Percentiles rank a stretch among this genome's conserved stretches.
Evolutionary conservation across 2,113 vertebrate genomes (phyloP).

Genomic region (Argyrosomus japonicus): DNA sequence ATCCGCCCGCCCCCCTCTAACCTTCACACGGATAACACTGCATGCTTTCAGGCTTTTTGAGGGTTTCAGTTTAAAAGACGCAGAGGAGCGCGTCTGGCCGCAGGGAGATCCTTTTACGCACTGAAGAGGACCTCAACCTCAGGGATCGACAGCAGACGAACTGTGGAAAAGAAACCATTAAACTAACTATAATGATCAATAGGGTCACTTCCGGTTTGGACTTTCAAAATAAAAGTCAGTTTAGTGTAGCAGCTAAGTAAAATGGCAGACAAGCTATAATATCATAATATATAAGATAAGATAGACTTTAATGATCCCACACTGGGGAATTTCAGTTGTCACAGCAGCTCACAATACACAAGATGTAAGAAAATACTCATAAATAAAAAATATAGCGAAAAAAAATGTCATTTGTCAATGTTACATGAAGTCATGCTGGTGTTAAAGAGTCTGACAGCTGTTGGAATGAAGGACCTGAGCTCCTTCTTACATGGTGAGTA

Average conservation of each 20-base stretch:
- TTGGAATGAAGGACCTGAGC: no score
- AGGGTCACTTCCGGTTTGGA: not conserved
- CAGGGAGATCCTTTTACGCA: constrained; percentile 1
- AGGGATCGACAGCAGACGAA: not conserved
- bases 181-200: not conserved
- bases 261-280: no score
- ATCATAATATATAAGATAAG: not conserved
- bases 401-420: no score
- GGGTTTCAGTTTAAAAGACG: not conserved
- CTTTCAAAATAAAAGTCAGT: constrained; percentile 67
- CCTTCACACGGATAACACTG: not conserved
- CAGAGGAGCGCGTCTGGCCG: constrained; percentile 7
- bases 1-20: constrained; percentile 11
- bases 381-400: no score
- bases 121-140: constrained; percentile 19
- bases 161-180: constrained; percentile 3
- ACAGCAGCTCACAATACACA: no score
- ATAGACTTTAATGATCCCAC: no score
- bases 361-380: no score
- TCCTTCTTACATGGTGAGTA: no score
- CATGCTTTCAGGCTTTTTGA: constrained; percentile 4
- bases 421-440: no score
- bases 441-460: no score
- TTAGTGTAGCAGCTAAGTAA: no score
- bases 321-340: no score